Conservation (phyloP, 2,888 invertebrate genomes). For the Lasioglossum lativentre region DNA sequence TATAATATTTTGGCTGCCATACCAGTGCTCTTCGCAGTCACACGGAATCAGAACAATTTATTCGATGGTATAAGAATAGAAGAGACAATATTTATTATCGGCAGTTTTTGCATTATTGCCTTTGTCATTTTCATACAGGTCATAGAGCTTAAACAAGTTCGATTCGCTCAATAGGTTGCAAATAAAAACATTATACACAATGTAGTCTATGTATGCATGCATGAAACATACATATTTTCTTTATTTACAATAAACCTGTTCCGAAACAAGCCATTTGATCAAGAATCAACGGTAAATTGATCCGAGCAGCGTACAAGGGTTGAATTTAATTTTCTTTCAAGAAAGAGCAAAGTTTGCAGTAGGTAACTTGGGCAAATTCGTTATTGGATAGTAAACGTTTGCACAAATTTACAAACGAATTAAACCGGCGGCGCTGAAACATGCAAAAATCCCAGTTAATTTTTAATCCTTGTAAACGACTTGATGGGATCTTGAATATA, state of each 20-base stretch:
- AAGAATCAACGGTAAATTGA: background rate
- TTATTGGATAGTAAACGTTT: conserved; percentile 1
- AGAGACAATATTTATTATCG: too few relatives aligned
- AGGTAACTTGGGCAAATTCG: background rate
- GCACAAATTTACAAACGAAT: background rate
- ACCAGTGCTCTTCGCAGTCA: too few relatives aligned
- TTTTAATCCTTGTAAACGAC: background rate
- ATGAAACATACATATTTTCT: background rate
- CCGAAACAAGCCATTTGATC: background rate
- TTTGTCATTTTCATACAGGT: too few relatives aligned
- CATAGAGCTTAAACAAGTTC: background rate
- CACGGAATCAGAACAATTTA: too few relatives aligned
- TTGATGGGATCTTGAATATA: background rate
- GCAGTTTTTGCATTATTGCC: too few relatives aligned
- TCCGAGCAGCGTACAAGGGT: background rate
- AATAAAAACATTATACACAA: too few relatives aligned
- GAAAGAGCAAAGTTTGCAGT: background rate
- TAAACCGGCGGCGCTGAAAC: background rate
- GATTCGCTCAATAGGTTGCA: background rate
- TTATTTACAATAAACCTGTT: background rate
- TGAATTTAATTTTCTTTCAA: background rate
- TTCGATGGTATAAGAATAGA: too few relatives aligned
- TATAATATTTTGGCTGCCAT: background rate
- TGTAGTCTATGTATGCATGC: too few relatives aligned
- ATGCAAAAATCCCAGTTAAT: background rate